Base-by-base conservation (phyloP, 2,113 vertebrate species). In the Nymphicus hollandicus region DNA sequence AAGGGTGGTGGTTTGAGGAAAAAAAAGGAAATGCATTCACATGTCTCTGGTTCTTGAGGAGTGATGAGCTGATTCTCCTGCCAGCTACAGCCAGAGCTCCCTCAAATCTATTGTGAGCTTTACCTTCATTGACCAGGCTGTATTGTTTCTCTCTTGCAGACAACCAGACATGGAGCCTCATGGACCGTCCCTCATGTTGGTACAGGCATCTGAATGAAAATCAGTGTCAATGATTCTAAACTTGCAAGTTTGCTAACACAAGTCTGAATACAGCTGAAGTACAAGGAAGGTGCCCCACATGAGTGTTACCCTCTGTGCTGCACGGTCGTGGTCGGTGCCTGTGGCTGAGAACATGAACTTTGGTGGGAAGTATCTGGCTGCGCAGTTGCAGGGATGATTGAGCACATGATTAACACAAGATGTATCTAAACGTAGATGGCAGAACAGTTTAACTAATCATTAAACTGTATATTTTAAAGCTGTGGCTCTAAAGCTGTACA, bases 241-340 rank as follows among this genome's bases (percentile, higher is more conserved):
- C 53, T 27, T 3, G 0, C 9, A 23, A 17, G 12, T 50, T 58
- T n/a, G 9, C 46, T 10, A 11, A 13, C 8, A 46, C n/a, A 24
- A 37, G 27, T 0, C 1, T 11, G 37, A 86, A 49, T 12, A 6
- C 7, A 18, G 14, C 29, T 1, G 1, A 47, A 71, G 71, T 2
- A 23, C 28, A 10, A 29, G 70, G 46, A 23, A 29, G 47, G 8
- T 44, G 17, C 25, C 35, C 6, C 63, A 11, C 49, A 8, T 0
- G 1, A 9, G 43, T 8, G 3, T 68, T 43, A 52, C 18, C 10
- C 50, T 8, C 10, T 1, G 0, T 7, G 37, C 56, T 29, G 25
- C 39, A 10, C 2, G 11, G 39, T 16, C 13, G 37, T 4, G 63
- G 5, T 44, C 5, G 0, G 12, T 5, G 2, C 8, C 31, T 8